Base-by-base conservation (phyloP, 2,113 vertebrate species). In the Lucifuga dentata region DNA sequence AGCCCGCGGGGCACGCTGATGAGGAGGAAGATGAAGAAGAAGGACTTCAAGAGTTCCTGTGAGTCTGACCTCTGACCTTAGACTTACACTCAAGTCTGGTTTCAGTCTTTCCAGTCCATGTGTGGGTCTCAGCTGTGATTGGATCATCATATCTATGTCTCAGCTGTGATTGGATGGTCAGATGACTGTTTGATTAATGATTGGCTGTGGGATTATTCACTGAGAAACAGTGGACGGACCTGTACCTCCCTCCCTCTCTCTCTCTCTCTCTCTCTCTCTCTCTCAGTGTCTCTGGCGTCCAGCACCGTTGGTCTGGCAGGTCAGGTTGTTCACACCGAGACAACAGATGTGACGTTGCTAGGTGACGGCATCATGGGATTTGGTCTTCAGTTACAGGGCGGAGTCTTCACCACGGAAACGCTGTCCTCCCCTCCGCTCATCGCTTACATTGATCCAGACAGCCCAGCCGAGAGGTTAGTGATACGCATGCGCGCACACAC, bases 11-110 rank as follows among this genome's bases (percentile, higher is more conserved):
- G 96, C 76, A 98, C 96, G 48, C 91, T 99, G 93, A 96, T 97
- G 95, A 95, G 95, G 91, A 94, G 95, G 90, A 95, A 95, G 87
- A 92, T 93, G 87, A 98, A 98, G 92, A 99, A 98, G 94, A 99
- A 99, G 89, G 97, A 99, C 91, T 97, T 98, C 90, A 99, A 97
- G 92, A 99, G 98, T 81, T 99, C 96, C 84, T 29, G 97, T 99
- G 95, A 91, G 97, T 95, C 48, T 58, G 13, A 68, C 13, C 45
- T 64, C 21, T 73, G 45, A 45, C 35, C 63, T 20, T 39, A 35
- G 26, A 41, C 29, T n/a, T n/a, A n/a, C n/a, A n/a, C n/a, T n/a
- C n/a, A n/a, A n/a, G n/a, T n/a, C n/a, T n/a, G n/a, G n/a, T n/a
- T n/a, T n/a, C n/a, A n/a, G n/a, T n/a, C n/a, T n/a, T n/a, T n/a